Evolutionary conservation across 2,888 invertebrate species (phyloP), one percentile per base, ranked within the genome.

Genomic region (Mactromeris polynyma): DNA sequence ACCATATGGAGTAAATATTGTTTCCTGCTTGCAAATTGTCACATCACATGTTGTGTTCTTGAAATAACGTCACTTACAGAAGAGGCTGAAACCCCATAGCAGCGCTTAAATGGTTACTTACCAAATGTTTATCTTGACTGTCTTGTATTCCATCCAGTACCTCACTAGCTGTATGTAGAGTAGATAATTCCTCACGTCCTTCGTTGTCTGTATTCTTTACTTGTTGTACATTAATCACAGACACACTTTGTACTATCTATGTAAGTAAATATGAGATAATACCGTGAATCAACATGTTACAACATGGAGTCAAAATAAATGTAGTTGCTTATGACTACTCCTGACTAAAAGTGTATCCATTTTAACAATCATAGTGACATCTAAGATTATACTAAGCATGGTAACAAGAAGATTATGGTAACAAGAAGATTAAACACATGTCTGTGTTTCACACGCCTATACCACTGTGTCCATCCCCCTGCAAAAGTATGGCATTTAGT

Each of bases 121-220:
- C 89, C 73, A 87, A 36, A 54, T 89, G 82, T 87, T 82, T 87
- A 17, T 82, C 81, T n/a, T 87, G 82, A 1, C 79, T 79, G 73
- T 73, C 38, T 6, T 79, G 79, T 36, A 89, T n/a, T 17, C 82
- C 87, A 51, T 89, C 87, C 11, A 87, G 51, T 14, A 82, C 84
- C 26, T 69, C 78, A 17, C 80, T 83, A 26, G 85, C 85, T n/a
- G 77, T 26, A 11, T 87, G 78, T 26, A 89, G 81, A 81, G 80
- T 11, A 33, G 80, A 46, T 3, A 89, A n/a, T 21, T 83, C 77
- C 46, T 83, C 77, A 19, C 33, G 26, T 46, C 17, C 78, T 46
- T 51, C 78, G 3, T 21, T 21, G 9, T 84, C 38, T n/a, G 36
- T 40, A 6, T 46, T 84, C 78, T 73, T 73, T n/a, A 84, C 19